phyloP scores from a whole-genome alignment of 2,888 invertebrate species.

The Acleris sparsana region DNA sequence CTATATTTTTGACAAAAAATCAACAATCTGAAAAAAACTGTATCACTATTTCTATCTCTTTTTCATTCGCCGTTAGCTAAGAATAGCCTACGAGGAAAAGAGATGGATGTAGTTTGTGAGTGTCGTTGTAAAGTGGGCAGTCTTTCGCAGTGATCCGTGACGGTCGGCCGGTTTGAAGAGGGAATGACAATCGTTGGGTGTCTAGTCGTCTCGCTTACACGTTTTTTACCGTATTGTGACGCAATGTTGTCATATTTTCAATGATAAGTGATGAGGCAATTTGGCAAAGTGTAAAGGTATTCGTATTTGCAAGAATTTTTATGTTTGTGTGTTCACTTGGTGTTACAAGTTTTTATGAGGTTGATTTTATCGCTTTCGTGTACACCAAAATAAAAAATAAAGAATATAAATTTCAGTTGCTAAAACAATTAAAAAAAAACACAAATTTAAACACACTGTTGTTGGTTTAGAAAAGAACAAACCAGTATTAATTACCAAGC shows the following conservation, averaged over 20 bases:
- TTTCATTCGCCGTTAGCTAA: slow-evolving; percentile 42
- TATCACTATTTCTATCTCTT: slow-evolving; percentile 48
- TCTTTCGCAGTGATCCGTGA: slow-evolving; percentile 73
- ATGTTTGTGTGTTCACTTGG: not conserved
- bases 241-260: slow-evolving; percentile 36
- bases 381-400: too few relatives aligned
- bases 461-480: too few relatives aligned
- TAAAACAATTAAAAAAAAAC: too few relatives aligned
- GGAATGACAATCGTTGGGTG: slow-evolving; percentile 61
- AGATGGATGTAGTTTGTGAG: slow-evolving; percentile 54
- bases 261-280: slow-evolving; percentile 29
- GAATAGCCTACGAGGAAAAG: slow-evolving; percentile 49
- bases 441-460: too few relatives aligned
- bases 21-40: slow-evolving; percentile 61
- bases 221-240: slow-evolving; percentile 47
- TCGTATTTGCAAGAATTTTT: not conserved
- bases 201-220: slow-evolving; percentile 62
- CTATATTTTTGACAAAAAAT: slow-evolving; percentile 78
- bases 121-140: slow-evolving; percentile 66
- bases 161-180: slow-evolving; percentile 73
- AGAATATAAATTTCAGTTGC: too few relatives aligned
- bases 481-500: too few relatives aligned
- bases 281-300: slow-evolving; percentile 14
- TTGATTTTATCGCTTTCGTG: too few relatives aligned
- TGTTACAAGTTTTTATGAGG: too few relatives aligned